These are phyloP conservation scores for Doris montereyensis DNA, from an alignment of 2,888 invertebrate genomes.

Conservation along the genomic window DNA sequence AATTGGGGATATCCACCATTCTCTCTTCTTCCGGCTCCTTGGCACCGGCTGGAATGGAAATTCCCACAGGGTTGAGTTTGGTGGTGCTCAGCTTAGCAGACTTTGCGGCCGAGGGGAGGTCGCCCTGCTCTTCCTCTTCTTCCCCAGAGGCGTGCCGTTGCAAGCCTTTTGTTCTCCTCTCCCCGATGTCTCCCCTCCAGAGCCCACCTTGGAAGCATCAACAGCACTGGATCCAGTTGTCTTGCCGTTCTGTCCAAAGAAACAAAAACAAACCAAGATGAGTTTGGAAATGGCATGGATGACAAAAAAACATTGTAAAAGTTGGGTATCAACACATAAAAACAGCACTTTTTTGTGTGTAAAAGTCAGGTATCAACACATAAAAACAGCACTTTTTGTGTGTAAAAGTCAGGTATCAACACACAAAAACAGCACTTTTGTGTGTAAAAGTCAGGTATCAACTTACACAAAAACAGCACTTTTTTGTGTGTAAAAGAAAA, in stretches of 20 bases:
- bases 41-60: slow-evolving; percentile 30
- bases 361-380: background rate
- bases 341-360: background rate
- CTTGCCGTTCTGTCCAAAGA: slow-evolving; percentile 39
- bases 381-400: background rate
- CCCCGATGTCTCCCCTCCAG: slow-evolving; percentile 41
- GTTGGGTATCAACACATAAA: background rate
- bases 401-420: background rate
- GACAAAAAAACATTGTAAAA: slow-evolving; percentile 7
- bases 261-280: background rate
- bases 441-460: background rate
- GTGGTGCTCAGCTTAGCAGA: background rate
- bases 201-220: slow-evolving; percentile 29
- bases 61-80: slow-evolving; percentile 32
- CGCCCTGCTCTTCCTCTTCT: slow-evolving; percentile 29
- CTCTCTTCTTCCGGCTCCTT: slow-evolving; percentile 26
- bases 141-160: slow-evolving; percentile 7
- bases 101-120: background rate
- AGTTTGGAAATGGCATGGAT: background rate
- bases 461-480: background rate
- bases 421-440: background rate
- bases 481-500: background rate
- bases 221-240: slow-evolving; percentile 15
- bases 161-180: slow-evolving; percentile 30
- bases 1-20: slow-evolving; percentile 30